These are phyloP conservation scores for Suillia variegata DNA, from an alignment of 2,888 invertebrate genomes.

Conservation along the genomic window DNA sequence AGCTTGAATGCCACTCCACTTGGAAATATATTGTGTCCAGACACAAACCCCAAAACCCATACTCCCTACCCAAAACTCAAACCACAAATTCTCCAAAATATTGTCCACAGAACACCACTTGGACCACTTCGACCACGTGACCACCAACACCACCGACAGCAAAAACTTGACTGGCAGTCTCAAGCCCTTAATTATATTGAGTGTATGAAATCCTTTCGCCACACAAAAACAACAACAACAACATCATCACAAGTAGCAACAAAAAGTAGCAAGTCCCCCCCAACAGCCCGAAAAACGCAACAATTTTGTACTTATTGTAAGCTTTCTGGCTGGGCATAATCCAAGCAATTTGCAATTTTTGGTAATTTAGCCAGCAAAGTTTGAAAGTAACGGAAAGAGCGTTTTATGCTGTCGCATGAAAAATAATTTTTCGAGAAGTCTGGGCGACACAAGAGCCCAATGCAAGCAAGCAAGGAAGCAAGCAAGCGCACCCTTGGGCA, in stretches of 20 bases:
- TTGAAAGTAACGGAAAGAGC: too few species aligned
- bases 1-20: not conserved
- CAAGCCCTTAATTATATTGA: slow-evolving; percentile 57
- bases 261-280: not conserved
- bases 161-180: slow-evolving; percentile 39
- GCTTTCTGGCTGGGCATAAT: slow-evolving; percentile 34
- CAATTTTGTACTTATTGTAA: not conserved
- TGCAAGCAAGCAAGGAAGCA: too few species aligned
- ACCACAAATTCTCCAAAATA: slow-evolving; percentile 16
- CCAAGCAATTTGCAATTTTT: slow-evolving; percentile 58
- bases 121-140: slow-evolving; percentile 10
- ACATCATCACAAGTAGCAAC: slow-evolving; percentile 1
- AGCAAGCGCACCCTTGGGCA: too few species aligned
- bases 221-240: slow-evolving; percentile 36
- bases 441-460: too few species aligned
- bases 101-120: slow-evolving; percentile 3
- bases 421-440: too few species aligned
- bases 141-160: too few species aligned
- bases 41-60: not conserved
- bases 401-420: too few species aligned
- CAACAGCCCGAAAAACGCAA: not conserved
- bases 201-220: slow-evolving; percentile 55
- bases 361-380: slow-evolving; percentile 53
- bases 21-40: not conserved
- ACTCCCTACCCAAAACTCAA: not conserved